A percentile compares a stretch with the other conserved stretches of the same genome.
phyloP scores from a whole-genome alignment of 2,888 invertebrate species.

The Mesochorus sp. region DNA sequence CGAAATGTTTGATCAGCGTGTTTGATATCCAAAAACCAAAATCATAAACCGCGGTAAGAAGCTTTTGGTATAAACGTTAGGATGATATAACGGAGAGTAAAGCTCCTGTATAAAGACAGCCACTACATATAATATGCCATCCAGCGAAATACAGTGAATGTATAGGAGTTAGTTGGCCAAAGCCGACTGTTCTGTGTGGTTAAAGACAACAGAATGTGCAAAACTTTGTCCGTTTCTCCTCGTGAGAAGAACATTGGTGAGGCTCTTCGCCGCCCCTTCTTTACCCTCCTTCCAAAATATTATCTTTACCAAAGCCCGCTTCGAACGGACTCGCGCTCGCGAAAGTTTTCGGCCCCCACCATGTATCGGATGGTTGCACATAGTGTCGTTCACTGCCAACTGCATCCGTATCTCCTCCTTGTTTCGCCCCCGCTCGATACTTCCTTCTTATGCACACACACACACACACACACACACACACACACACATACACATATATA shows the following conservation, averaged over 20 bases:
- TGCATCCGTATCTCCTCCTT: constrained; percentile 1
- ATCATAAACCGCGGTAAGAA: constrained; percentile 27
- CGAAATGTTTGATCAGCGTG: constrained; percentile 11
- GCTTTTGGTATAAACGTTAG: constrained; percentile 42
- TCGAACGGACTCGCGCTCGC: constrained; percentile 53
- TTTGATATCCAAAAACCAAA: neutral
- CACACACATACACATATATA: too few relatives aligned
- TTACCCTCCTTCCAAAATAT: constrained; percentile 63
- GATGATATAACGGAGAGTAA: constrained; percentile 39
- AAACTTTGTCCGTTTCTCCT: constrained; percentile 55
- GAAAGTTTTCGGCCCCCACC: constrained; percentile 30
- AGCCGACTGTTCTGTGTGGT: constrained; percentile 34
- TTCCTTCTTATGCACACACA: neutral
- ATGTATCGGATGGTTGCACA: constrained; percentile 51
- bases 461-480: neutral
- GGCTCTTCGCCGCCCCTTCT: too few relatives aligned
- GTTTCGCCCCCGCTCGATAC: constrained; percentile 15
- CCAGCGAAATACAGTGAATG: constrained; percentile 8
- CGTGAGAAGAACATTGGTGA: constrained; percentile 20
- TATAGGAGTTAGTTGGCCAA: constrained; percentile 22
- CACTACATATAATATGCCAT: constrained; percentile 26
- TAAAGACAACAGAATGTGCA: constrained; percentile 55
- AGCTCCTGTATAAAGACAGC: constrained; percentile 39
- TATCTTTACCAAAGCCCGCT: constrained; percentile 65
- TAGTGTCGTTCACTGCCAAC: constrained; percentile 31